Base-by-base conservation (phyloP, 1,140 invertebrate species). In the Stenopsyche tienmushanensis region DNA sequence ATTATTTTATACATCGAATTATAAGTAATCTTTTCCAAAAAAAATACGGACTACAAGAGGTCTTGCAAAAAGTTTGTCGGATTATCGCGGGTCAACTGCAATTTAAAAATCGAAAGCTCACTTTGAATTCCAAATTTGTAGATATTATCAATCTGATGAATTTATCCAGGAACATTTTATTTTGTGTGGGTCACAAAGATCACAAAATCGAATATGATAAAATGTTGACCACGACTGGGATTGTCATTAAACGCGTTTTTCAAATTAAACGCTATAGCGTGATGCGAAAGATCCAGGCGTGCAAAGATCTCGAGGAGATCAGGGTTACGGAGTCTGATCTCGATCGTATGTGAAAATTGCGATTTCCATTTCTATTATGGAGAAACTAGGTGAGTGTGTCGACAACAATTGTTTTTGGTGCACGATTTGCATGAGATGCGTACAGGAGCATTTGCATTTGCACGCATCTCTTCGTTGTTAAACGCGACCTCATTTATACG, bases 361-460 rank as follows among this genome's bases (percentile, higher is more conserved):
- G 29, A 34, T 34, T 34, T 34, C 29, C 5, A 7, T 34, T 34
- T 34, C 29, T 13, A 34, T 13, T 13, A 13, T 13, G 29, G 29
- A 7, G 9, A 53, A 53, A 53, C 50, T 53, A 23, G 50, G 50
- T 53, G 50, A 53, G 50, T 53, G 24, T 53, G 50, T 15, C 50
- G 50, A 21, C n/a, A 5, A 23, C 21, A 53, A 23, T 53, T 25
- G 50, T 24, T 23, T 26, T 53, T 26, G 24, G 50, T 23, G 24
- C n/a, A 50, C 17, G 20, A 17, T 20, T 50, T 50, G 29, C 47
- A 18, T 49, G 15, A 21, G 3, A 3, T 34, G 29, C 47, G 47
- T 21, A 21, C 21, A 10, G 47, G n/a, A 49, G 21, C 17, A 49
- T 49, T 49, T 18, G 47, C 47, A 49, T 49, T 18, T 49, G 47